Percentiles rank a stretch among this genome's conserved stretches.
Evolutionary conservation across 2,888 invertebrate species (phyloP).

Genomic region (Catocala sponsa): DNA sequence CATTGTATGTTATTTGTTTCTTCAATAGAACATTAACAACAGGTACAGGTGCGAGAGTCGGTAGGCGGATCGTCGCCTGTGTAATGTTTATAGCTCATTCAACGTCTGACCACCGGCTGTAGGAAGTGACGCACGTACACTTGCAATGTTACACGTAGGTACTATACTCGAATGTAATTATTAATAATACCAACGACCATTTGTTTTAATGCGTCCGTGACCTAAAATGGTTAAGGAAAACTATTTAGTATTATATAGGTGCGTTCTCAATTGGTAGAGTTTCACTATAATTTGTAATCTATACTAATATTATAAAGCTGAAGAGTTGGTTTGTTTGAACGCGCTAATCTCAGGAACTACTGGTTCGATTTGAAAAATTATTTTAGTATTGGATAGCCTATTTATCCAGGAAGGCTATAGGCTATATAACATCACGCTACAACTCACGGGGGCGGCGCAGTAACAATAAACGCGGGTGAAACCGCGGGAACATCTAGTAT

Average conservation of each 20-base stretch:
- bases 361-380: no score
- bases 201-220: not conserved
- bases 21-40: not conserved
- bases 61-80: slow-evolving; percentile 10
- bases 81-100: slow-evolving; percentile 37
- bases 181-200: slow-evolving; percentile 17
- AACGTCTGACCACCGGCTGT: slow-evolving; percentile 22
- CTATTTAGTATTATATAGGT: not conserved
- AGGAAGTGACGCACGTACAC: slow-evolving; percentile 41
- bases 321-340: no score
- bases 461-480: no score
- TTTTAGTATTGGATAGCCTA: no score
- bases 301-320: no score
- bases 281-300: no score
- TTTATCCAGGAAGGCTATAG: no score
- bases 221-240: slow-evolving; percentile 9
- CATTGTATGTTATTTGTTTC: not conserved
- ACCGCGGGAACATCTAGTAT: no score
- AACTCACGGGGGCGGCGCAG: no score
- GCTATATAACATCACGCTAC: no score
- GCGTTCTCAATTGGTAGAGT: not conserved
- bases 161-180: slow-evolving; percentile 36
- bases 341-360: no score
- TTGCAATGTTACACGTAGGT: slow-evolving; percentile 25
- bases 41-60: slow-evolving; percentile 8